A percentile compares a stretch with the other conserved stretches of the same genome.
phyloP scores from a whole-genome alignment of 2,888 invertebrate genomes.

The Drosophila pegasa region DNA sequence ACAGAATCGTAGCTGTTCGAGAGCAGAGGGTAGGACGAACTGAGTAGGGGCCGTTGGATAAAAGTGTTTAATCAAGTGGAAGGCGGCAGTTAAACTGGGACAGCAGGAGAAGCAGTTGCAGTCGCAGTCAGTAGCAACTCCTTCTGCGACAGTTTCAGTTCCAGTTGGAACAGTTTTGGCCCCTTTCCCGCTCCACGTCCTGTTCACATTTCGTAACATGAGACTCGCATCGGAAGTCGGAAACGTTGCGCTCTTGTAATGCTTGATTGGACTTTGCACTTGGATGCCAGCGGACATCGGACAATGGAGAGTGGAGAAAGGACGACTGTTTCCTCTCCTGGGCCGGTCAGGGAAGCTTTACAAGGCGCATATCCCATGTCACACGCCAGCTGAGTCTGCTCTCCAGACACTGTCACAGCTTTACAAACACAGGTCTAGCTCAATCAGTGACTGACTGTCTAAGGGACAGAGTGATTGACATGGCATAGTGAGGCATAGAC shows the following conservation, averaged over 20 bases:
- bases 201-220: constrained; percentile 71
- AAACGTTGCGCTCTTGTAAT: constrained; percentile 74
- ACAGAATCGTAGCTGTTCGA: constrained; percentile 59
- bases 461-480: neutral
- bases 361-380: constrained; percentile 65
- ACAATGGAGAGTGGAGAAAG: neutral
- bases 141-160: constrained; percentile 35
- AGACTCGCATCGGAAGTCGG: constrained; percentile 82
- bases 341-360: constrained; percentile 68
- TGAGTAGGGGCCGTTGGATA: constrained; percentile 57
- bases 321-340: constrained; percentile 29
- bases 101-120: constrained; percentile 8
- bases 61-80: constrained; percentile 83
- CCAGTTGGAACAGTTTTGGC: constrained; percentile 12
- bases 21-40: constrained; percentile 27
- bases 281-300: constrained; percentile 26
- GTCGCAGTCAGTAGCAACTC: neutral
- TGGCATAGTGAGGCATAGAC: neutral
- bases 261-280: constrained; percentile 71
- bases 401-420: neutral
- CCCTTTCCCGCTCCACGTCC: constrained; percentile 4
- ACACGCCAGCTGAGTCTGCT: constrained; percentile 48
- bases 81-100: constrained; percentile 70
- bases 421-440: neutral
- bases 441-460: neutral